phyloP scores from a whole-genome alignment of 2,113 vertebrate genomes.

The Pelecanoides urinatrix region DNA sequence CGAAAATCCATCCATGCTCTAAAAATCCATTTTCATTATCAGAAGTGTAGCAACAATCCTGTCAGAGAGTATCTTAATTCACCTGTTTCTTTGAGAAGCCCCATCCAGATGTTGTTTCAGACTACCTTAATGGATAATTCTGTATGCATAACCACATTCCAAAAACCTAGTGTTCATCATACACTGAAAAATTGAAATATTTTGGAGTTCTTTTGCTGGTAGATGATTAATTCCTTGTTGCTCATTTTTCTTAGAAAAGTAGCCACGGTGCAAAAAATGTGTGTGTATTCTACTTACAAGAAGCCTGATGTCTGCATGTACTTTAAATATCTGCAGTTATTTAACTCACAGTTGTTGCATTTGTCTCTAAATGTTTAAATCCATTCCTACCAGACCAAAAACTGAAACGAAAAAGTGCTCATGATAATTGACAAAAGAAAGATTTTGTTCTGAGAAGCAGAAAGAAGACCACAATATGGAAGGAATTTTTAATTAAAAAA shows the following conservation, averaged over 20 bases:
- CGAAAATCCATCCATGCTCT: background rate
- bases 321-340: background rate
- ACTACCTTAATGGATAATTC: constrained; percentile 19
- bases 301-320: background rate
- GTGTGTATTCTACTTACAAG: background rate
- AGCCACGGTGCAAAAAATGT: background rate
- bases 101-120: background rate
- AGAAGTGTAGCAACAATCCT: background rate
- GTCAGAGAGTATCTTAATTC: constrained; percentile 13
- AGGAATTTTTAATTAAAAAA: background rate
- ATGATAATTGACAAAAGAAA: background rate
- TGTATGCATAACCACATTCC: background rate
- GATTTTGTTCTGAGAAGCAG: background rate
- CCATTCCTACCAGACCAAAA: background rate
- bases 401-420: background rate
- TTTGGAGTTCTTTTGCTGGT: background rate
- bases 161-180: background rate
- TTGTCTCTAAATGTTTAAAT: background rate
- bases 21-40: background rate
- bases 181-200: background rate
- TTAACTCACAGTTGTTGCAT: background rate
- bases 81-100: constrained; percentile 23
- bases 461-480: background rate
- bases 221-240: background rate
- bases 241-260: background rate